phyloP scores from a whole-genome alignment of 1,140 invertebrate species.

The Zophobas morio region DNA sequence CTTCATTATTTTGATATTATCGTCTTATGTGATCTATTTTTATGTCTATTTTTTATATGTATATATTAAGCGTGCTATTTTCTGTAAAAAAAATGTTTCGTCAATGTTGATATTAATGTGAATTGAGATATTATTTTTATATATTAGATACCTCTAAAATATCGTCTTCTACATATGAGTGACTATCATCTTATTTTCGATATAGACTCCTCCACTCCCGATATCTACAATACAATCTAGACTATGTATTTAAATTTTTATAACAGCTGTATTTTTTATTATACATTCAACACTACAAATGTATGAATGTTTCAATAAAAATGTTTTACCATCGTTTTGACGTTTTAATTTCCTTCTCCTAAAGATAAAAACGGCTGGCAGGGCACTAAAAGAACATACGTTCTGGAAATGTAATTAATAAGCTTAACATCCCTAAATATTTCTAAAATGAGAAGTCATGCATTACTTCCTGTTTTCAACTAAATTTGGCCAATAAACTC shows the following conservation, averaged over 20 bases:
- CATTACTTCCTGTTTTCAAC: constrained; percentile 45
- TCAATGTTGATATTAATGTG: constrained; percentile 57
- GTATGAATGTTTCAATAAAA: constrained; percentile 47
- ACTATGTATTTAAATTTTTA: constrained; percentile 45
- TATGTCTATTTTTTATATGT: constrained; percentile 58
- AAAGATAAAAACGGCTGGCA: not conserved
- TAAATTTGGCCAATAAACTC: constrained; percentile 46
- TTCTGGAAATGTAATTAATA: constrained; percentile 11
- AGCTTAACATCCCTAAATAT: constrained; percentile 12
- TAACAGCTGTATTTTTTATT: constrained; percentile 48
- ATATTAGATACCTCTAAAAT: constrained; percentile 47
- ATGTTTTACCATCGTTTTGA: constrained; percentile 36
- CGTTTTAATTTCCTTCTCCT: constrained; percentile 1
- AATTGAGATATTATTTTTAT: constrained; percentile 58
- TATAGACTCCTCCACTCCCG: constrained; percentile 35
- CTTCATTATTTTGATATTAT: constrained; percentile 52
- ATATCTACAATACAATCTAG: constrained; percentile 39
- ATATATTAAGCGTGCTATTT: constrained; percentile 56
- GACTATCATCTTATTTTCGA: constrained; percentile 43
- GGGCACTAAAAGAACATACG: not conserved
- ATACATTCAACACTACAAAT: constrained; percentile 41
- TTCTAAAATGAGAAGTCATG: constrained; percentile 38
- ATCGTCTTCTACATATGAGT: constrained; percentile 48
- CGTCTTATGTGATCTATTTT: constrained; percentile 53
- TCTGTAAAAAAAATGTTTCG: constrained; percentile 50